Conservation (phyloP, 2,888 invertebrate genomes). For the Andrena fulva region DNA sequence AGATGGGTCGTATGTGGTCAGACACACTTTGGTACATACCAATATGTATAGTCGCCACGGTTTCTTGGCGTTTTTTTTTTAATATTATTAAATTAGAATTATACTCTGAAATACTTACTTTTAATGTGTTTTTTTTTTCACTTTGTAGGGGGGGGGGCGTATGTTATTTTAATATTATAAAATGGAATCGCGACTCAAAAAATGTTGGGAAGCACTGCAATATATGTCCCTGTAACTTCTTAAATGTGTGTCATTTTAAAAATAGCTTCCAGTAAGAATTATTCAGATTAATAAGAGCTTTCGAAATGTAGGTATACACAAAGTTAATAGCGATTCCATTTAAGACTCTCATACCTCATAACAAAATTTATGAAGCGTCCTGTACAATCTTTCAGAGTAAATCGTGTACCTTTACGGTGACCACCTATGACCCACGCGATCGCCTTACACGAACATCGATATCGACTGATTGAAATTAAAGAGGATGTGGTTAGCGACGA, state of each 20-base stretch:
- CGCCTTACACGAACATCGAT: conserved; percentile 20
- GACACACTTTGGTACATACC: background rate
- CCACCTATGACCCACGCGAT: conserved; percentile 17
- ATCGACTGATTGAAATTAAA: conserved; percentile 28
- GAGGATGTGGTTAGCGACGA: conserved; percentile 28
- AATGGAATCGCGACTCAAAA: too few relatives aligned
- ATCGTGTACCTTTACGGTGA: background rate
- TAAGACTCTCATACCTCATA: background rate
- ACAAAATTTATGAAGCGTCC: background rate
- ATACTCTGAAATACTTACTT: too few relatives aligned
- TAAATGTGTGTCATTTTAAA: background rate
- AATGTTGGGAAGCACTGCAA: too few relatives aligned
- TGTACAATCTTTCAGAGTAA: background rate
- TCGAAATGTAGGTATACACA: background rate
- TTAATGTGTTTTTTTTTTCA: too few relatives aligned
- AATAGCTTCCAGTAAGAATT: background rate
- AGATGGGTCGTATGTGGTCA: background rate
- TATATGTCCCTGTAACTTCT: too few relatives aligned
- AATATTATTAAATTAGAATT: background rate
- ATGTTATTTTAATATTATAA: too few relatives aligned
- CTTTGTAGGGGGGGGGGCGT: too few relatives aligned
- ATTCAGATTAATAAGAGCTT: background rate
- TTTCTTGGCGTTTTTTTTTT: background rate
- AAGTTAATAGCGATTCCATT: too few relatives aligned
- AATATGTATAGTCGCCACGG: background rate